Evolutionary conservation across 2,113 vertebrate species (phyloP).

Genomic region (Perognathus longimembris): DNA sequence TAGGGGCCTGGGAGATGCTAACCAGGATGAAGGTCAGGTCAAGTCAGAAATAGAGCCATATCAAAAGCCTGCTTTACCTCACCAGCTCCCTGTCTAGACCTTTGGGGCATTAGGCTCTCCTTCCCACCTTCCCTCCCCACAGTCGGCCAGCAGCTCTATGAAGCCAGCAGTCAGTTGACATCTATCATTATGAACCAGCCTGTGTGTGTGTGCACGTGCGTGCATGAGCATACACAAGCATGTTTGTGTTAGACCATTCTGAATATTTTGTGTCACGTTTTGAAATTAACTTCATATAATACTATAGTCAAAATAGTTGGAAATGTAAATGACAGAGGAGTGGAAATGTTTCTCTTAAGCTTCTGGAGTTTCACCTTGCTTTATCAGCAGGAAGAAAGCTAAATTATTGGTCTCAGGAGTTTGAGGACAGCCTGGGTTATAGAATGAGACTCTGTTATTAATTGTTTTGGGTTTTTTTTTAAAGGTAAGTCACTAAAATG

Average conservation of each 20-base stretch:
- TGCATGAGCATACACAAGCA: not conserved
- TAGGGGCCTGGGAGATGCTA: slow-evolving; percentile 3
- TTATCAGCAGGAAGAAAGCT: not conserved
- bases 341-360: not conserved
- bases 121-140: not conserved
- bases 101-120: not conserved
- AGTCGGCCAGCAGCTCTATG: not conserved
- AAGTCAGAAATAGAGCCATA: slow-evolving; percentile 34
- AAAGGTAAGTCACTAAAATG: not conserved
- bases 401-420: not conserved
- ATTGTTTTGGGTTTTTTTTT: no score
- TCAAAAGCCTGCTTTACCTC: not conserved
- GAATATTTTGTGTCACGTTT: not conserved
- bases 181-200: not conserved
- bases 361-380: not conserved
- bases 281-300: not conserved
- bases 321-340: not conserved
- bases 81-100: not conserved
- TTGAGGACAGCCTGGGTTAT: not conserved
- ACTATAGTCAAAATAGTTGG: not conserved
- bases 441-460: not conserved
- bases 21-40: not conserved
- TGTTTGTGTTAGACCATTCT: not conserved
- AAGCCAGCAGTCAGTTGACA: not conserved
- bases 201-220: not conserved